A percentile compares a stretch with the other conserved stretches of the same genome.
These are phyloP conservation scores for Tuberolachnus salignus DNA, from an alignment of 2,888 invertebrate species.

Conservation along the genomic window DNA sequence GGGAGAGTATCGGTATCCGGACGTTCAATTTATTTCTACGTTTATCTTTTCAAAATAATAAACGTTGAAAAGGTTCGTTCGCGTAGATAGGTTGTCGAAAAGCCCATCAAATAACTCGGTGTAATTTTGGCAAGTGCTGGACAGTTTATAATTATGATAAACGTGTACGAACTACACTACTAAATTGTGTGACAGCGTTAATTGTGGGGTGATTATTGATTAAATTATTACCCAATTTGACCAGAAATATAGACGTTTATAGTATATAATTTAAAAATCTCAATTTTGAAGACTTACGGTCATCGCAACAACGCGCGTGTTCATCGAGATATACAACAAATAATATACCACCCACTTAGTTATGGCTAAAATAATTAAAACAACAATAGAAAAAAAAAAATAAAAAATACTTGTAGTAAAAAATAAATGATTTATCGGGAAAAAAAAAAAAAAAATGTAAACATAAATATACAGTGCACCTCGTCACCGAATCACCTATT, in stretches of 20 bases:
- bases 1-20: too few species aligned
- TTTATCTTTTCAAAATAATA: neutral
- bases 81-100: conserved; percentile 5
- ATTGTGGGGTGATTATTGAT: too few species aligned
- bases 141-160: too few species aligned
- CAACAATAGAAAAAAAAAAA: conserved; percentile 16
- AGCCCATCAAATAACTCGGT: conserved; percentile 9
- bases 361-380: conserved; percentile 6
- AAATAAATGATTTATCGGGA: neutral
- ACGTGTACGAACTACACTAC: too few species aligned
- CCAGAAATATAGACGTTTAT: too few species aligned
- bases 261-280: too few species aligned
- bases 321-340: conserved; percentile 12
- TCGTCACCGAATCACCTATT: too few species aligned
- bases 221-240: too few species aligned
- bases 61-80: conserved; percentile 17
- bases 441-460: neutral
- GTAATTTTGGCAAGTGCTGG: conserved; percentile 15
- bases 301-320: too few species aligned
- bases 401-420: neutral
- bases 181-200: too few species aligned
- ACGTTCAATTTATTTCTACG: neutral
- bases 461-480: too few species aligned
- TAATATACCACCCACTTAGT: conserved; percentile 15
- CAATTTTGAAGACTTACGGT: too few species aligned